Evolutionary conservation across 2,113 vertebrate species (phyloP).

Genomic region (Murina feae): DNA sequence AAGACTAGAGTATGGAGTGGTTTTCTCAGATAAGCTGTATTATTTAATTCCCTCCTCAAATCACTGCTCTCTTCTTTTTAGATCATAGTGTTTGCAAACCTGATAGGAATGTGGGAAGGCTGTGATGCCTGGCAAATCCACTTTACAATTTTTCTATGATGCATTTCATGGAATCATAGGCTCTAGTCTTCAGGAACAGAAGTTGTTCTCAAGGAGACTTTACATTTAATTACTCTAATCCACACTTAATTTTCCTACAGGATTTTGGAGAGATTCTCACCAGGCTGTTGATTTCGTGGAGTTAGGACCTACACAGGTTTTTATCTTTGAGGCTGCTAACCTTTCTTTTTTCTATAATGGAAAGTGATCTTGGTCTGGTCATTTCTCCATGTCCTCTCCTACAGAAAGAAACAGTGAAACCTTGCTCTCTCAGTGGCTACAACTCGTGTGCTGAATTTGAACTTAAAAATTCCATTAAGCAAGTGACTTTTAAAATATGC

Average conservation of each 20-base stretch:
- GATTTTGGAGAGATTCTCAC: slow-evolving; percentile 54
- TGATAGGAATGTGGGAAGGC: not conserved
- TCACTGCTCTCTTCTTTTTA: slow-evolving; percentile 24
- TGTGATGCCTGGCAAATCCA: slow-evolving; percentile 55
- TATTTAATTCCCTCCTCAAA: slow-evolving; percentile 54
- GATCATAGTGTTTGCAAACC: slow-evolving; percentile 33
- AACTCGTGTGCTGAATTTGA: slow-evolving; percentile 4
- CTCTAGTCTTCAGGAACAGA: slow-evolving; percentile 40
- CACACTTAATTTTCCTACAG: slow-evolving; percentile 56
- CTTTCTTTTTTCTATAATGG: not conserved
- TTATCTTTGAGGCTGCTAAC: slow-evolving; percentile 26
- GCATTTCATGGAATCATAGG: slow-evolving; percentile 38
- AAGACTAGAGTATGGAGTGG: slow-evolving; percentile 1
- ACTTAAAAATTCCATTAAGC: not conserved
- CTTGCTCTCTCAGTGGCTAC: not conserved
- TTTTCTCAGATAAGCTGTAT: slow-evolving; percentile 55
- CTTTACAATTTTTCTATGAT: slow-evolving; percentile 31
- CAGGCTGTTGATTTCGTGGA: slow-evolving; percentile 48
- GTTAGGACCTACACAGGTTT: slow-evolving; percentile 57
- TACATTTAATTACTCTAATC: slow-evolving; percentile 69
- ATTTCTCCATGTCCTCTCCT: slow-evolving; percentile 42
- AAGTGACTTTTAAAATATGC: slow-evolving; percentile 13
- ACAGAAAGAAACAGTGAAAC: slow-evolving; percentile 7
- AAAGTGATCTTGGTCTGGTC: slow-evolving; percentile 58
- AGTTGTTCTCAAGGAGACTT: slow-evolving; percentile 54